Evolutionary conservation across 2,797 vertebrate species (phyloP).

Genomic region (Periophthalmus magnuspinnatus): DNA sequence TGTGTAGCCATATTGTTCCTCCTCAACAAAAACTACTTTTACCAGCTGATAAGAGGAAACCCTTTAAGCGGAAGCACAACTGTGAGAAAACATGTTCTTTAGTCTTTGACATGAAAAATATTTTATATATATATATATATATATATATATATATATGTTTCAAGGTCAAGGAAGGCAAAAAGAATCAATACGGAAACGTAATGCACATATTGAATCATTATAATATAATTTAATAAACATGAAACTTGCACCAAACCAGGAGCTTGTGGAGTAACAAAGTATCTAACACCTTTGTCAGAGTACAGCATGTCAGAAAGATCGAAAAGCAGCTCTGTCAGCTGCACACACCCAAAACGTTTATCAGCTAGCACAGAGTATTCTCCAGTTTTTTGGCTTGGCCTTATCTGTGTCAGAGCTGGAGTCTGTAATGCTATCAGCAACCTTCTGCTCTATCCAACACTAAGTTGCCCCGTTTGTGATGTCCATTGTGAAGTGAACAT

Average conservation of each 20-base stretch:
- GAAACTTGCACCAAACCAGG: neutral
- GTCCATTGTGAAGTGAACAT: neutral
- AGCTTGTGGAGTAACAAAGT: neutral
- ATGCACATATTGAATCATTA: neutral
- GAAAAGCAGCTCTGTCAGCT: neutral
- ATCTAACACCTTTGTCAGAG: neutral
- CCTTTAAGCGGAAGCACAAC: slow-evolving; percentile 2
- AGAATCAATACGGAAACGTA: neutral
- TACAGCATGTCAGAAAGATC: neutral
- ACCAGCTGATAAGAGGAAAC: slow-evolving; percentile 13
- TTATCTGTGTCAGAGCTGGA: slow-evolving; percentile 48
- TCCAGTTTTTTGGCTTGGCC: slow-evolving; percentile 29
- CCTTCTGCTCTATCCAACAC: neutral
- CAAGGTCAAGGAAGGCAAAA: neutral
- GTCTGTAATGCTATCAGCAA: slow-evolving; percentile 47
- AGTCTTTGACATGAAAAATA: neutral
- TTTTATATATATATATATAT: too few relatives aligned
- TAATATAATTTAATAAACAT: neutral
- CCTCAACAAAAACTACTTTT: neutral
- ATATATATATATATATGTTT: too few relatives aligned
- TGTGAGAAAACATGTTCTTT: neutral
- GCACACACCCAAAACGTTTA: slow-evolving; percentile 60
- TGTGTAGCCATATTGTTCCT: neutral
- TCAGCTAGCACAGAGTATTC: slow-evolving; percentile 38
- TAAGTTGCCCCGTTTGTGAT: neutral